phyloP scores from a whole-genome alignment of 2,113 vertebrate genomes.

The Python bivittatus region DNA sequence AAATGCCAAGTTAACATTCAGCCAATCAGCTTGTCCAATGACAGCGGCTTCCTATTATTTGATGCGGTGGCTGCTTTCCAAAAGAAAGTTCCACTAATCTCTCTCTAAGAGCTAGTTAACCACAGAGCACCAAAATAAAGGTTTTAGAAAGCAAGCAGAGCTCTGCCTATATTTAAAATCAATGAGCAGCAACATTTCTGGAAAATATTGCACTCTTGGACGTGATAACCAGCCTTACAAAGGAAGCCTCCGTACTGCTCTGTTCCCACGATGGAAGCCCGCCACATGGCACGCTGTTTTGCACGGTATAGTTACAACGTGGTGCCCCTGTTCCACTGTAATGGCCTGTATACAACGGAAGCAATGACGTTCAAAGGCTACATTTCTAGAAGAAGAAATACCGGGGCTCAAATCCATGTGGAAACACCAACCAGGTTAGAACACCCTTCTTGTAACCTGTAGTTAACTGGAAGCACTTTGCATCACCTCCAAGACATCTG shows the following conservation, averaged over 20 bases:
- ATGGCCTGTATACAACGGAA: background rate
- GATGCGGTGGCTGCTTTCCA: background rate
- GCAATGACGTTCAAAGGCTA: background rate
- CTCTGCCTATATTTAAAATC: conserved; percentile 16
- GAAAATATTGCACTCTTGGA: accelerated
- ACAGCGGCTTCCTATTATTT: background rate
- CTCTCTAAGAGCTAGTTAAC: background rate
- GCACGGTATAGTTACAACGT: background rate
- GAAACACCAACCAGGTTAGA: no score
- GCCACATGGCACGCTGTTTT: background rate
- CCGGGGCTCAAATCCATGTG: background rate
- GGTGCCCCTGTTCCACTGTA: no score
- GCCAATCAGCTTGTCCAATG: background rate
- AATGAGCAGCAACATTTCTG: background rate
- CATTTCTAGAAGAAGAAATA: no score
- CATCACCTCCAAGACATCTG: background rate
- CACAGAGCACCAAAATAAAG: background rate
- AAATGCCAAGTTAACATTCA: background rate
- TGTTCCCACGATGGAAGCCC: no score
- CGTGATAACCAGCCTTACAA: no score
- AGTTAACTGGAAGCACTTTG: background rate
- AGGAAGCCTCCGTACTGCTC: background rate
- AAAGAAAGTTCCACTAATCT: background rate
- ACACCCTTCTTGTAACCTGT: background rate
- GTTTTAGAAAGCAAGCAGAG: conserved; percentile 9